These are phyloP conservation scores for Formica exsecta DNA, from an alignment of 1,140 invertebrate species.

Conservation along the genomic window DNA sequence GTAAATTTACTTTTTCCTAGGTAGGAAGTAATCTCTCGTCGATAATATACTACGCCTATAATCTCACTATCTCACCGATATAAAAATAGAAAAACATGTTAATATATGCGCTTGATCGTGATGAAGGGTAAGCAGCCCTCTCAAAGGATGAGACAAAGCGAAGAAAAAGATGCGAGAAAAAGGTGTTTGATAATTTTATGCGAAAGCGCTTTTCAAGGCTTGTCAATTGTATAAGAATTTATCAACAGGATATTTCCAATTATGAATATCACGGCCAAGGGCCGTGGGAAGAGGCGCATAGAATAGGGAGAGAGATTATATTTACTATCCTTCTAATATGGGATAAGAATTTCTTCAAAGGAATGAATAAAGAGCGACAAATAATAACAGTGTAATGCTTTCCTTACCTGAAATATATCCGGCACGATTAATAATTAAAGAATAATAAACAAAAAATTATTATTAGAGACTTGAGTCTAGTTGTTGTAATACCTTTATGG, in stretches of 20 bases:
- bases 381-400: neutral
- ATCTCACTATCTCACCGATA: slow-evolving; percentile 49
- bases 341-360: slow-evolving; percentile 31
- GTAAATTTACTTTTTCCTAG: slow-evolving; percentile 30
- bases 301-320: slow-evolving; percentile 31
- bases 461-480: neutral
- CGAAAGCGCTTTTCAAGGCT: slow-evolving; percentile 51
- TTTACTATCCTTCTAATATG: neutral
- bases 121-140: slow-evolving; percentile 58
- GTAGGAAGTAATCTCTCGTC: slow-evolving; percentile 51
- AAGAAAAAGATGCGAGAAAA: slow-evolving; percentile 36
- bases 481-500: neutral
- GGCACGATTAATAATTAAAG: neutral
- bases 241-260: slow-evolving; percentile 60
- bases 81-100: slow-evolving; percentile 54
- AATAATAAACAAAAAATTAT: slow-evolving; percentile 20
- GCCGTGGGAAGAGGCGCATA: neutral
- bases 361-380: neutral
- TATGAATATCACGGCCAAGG: slow-evolving; percentile 27
- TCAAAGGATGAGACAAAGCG: slow-evolving; percentile 50
- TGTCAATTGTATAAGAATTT: slow-evolving; percentile 49
- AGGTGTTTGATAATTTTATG: slow-evolving; percentile 48
- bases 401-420: neutral
- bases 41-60: slow-evolving; percentile 49
- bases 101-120: slow-evolving; percentile 47